Conservation (phyloP, 53 echinoderm and acorn worm genomes). For the Crossaster papposus region DNA sequence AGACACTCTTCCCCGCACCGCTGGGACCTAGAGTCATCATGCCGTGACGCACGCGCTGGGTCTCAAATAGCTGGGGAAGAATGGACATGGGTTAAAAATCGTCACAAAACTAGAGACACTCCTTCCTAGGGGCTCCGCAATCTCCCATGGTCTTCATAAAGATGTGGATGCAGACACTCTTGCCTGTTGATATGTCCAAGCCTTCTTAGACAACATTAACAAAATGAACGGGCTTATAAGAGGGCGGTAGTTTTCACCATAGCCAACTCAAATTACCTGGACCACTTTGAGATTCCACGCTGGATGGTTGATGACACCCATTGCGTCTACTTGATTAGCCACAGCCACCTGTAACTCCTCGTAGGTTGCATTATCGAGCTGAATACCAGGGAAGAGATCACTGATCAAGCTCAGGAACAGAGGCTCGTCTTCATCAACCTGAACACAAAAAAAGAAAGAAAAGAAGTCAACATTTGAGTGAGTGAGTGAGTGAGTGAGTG, state of each 20-base stretch:
- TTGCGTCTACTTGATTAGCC: slow-evolving; percentile 77
- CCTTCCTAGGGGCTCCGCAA: too few species aligned
- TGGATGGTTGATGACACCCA: slow-evolving; percentile 91
- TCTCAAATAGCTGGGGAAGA: slow-evolving; percentile 84
- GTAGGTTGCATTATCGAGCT: slow-evolving; percentile 92
- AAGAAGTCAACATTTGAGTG: not conserved
- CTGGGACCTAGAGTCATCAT: slow-evolving; percentile 99
- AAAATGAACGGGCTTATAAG: too few species aligned
- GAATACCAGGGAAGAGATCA: slow-evolving; percentile 98
- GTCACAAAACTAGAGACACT: too few species aligned
- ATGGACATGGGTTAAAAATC: not conserved
- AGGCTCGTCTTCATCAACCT: slow-evolving; percentile 99
- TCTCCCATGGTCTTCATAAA: too few species aligned
- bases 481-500: not conserved
- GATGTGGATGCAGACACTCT: too few species aligned
- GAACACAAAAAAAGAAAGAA: not conserved
- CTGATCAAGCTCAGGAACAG: slow-evolving; percentile 98
- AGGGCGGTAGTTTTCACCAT: too few species aligned
- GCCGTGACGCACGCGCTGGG: slow-evolving; percentile 96
- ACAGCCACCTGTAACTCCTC: slow-evolving; percentile 91
- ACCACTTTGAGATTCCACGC: slow-evolving; percentile 99
- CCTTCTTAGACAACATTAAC: too few species aligned
- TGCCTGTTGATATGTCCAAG: too few species aligned
- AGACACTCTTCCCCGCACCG: slow-evolving; percentile 96
- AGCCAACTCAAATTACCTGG: slow-evolving; percentile 68